phyloP scores from a whole-genome alignment of 2,113 vertebrate genomes.

The Amazona guildingii region DNA sequence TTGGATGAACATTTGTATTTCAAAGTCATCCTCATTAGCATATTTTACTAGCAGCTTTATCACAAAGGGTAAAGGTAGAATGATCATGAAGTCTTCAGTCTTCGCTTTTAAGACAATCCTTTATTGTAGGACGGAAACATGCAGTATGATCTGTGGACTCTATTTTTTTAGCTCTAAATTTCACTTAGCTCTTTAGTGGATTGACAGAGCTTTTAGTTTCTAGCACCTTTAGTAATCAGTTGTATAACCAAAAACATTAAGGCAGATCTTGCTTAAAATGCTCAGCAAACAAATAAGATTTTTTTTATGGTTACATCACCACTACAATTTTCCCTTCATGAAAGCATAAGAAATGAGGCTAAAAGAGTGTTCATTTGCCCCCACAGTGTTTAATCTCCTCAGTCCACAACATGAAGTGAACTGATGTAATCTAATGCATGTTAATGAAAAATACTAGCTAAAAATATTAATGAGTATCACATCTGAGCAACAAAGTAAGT shows the following conservation, averaged over 20 bases:
- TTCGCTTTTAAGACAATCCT: background rate
- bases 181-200: background rate
- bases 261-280: background rate
- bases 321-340: background rate
- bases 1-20: background rate
- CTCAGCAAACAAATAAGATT: background rate
- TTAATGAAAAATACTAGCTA: background rate
- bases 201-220: background rate
- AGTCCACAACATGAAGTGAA: background rate
- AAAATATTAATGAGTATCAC: constrained; percentile 1
- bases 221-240: background rate
- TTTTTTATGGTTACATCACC: background rate
- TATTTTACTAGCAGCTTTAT: background rate
- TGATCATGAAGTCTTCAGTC: background rate
- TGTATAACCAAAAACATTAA: background rate
- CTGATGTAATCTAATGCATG: background rate
- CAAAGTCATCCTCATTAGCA: background rate
- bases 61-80: background rate
- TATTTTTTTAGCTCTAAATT: background rate
- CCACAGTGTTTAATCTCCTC: constrained; percentile 2
- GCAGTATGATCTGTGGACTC: background rate
- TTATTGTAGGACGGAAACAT: background rate
- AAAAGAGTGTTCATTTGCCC: background rate
- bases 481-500: constrained; percentile 22
- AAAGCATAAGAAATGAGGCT: background rate